Evolutionary conservation across 1,140 invertebrate genomes (phyloP).

Genomic region (Latrodectus geometricus): DNA sequence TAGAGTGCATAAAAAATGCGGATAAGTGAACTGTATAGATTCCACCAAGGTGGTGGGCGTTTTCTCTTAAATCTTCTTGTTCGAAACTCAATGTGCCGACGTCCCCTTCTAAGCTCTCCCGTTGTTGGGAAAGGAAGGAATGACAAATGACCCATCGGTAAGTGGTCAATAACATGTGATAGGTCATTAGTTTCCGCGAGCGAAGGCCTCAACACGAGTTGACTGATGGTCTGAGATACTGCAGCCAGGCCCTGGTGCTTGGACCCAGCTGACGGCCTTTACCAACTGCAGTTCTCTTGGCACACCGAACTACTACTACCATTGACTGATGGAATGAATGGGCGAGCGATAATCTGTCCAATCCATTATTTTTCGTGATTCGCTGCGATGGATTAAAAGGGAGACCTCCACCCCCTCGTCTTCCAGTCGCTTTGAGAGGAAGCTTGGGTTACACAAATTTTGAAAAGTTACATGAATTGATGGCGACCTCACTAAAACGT

Average conservation of each 20-base stretch:
- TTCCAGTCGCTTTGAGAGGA: not conserved
- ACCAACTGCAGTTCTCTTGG: slow-evolving; percentile 29
- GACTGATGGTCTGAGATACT: slow-evolving; percentile 57
- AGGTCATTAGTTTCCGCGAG: slow-evolving; percentile 61
- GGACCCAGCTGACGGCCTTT: slow-evolving; percentile 48
- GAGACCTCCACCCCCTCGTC: not conserved
- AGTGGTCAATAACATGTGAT: slow-evolving; percentile 63
- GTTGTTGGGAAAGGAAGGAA: slow-evolving; percentile 35
- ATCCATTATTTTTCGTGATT: slow-evolving; percentile 56
- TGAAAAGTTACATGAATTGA: slow-evolving; percentile 27
- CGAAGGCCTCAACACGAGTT: slow-evolving; percentile 57
- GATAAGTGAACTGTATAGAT: not conserved
- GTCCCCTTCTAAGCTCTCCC: not conserved
- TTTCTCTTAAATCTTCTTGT: not conserved
- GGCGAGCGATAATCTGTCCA: slow-evolving; percentile 51
- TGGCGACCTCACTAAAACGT: not conserved
- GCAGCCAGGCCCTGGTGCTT: slow-evolving; percentile 37
- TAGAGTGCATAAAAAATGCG: not conserved
- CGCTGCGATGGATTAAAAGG: slow-evolving; percentile 34
- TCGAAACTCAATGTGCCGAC: not conserved
- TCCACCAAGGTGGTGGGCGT: not conserved
- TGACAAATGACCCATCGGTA: slow-evolving; percentile 62
- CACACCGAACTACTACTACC: not conserved
- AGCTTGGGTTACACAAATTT: not conserved
- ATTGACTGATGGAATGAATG: slow-evolving; percentile 56